Evolutionary conservation across 2,797 vertebrate species (phyloP).

Genomic region (Cheirogaleus major): DNA sequence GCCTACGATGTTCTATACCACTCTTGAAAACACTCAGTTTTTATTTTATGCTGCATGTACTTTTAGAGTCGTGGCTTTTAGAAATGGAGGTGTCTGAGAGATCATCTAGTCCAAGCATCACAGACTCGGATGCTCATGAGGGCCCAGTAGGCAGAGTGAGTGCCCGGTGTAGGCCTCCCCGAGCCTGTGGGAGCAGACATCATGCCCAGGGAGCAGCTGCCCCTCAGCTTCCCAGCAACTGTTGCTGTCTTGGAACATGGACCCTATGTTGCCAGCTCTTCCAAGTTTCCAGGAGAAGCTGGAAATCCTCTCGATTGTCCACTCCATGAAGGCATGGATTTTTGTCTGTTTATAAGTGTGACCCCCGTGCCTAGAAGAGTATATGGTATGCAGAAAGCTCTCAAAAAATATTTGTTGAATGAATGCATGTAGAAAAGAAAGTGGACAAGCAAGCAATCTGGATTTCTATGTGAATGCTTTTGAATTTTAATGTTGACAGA

Average conservation of each 20-base stretch:
- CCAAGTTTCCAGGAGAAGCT: not conserved
- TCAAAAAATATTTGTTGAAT: not conserved
- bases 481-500: not conserved
- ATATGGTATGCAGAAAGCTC: not conserved
- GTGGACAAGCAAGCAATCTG: not conserved
- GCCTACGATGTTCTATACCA: not conserved
- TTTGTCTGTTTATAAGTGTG: not conserved
- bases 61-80: not conserved
- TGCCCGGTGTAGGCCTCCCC: not conserved
- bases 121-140: not conserved
- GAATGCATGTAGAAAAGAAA: not conserved
- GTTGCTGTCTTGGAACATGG: not conserved
- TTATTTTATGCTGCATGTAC: not conserved
- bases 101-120: not conserved
- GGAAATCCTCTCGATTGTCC: not conserved
- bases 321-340: not conserved
- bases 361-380: not conserved
- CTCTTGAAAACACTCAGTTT: not conserved
- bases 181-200: not conserved
- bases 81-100: not conserved
- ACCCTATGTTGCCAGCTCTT: not conserved
- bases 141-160: rapidly evolving
- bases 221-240: not conserved
- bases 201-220: not conserved
- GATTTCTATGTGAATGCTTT: not conserved